A percentile compares a stretch with the other conserved stretches of the same genome.
phyloP scores from a whole-genome alignment of 2,888 invertebrate genomes.

The Glaucopsyche alexis region DNA sequence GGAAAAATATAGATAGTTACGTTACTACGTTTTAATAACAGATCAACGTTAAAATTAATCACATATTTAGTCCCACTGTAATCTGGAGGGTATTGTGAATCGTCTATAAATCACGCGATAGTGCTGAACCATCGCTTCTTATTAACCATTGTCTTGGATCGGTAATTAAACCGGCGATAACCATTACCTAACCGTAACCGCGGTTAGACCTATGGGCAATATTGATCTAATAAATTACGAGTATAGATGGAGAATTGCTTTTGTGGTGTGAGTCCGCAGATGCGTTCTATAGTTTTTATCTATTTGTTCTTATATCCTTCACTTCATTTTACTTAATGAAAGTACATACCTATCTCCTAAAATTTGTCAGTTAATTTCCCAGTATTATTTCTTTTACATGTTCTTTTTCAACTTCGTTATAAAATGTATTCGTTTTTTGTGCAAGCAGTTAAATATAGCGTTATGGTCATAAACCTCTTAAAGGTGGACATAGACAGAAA shows the following conservation, averaged over 20 bases:
- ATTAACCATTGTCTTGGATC: constrained; percentile 74
- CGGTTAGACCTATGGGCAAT: constrained; percentile 62
- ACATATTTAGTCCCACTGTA: neutral
- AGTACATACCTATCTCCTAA: too few relatives aligned
- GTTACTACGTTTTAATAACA: neutral
- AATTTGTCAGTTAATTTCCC: too few relatives aligned
- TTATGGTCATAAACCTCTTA: too few relatives aligned
- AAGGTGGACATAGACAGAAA: too few relatives aligned
- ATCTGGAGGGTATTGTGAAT: constrained; percentile 53
- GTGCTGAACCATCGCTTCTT: constrained; percentile 72
- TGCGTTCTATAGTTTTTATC: constrained; percentile 31
- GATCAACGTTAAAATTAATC: constrained; percentile 1
- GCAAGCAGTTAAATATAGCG: too few relatives aligned
- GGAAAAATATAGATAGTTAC: too few relatives aligned
- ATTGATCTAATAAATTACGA: constrained; percentile 76
- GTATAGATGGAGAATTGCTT: constrained; percentile 58
- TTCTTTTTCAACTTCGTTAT: too few relatives aligned
- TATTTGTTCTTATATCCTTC: neutral
- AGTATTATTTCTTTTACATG: too few relatives aligned
- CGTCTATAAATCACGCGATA: constrained; percentile 68
- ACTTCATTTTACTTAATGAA: neutral
- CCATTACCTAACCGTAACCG: constrained; percentile 55
- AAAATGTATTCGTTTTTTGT: too few relatives aligned
- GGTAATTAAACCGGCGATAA: constrained; percentile 75
- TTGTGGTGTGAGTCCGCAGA: constrained; percentile 47